A percentile compares a stretch with the other conserved stretches of the same genome.
These are phyloP conservation scores for Artibeus lituratus DNA, from an alignment of 2,797 vertebrate genomes.

Conservation along the genomic window DNA sequence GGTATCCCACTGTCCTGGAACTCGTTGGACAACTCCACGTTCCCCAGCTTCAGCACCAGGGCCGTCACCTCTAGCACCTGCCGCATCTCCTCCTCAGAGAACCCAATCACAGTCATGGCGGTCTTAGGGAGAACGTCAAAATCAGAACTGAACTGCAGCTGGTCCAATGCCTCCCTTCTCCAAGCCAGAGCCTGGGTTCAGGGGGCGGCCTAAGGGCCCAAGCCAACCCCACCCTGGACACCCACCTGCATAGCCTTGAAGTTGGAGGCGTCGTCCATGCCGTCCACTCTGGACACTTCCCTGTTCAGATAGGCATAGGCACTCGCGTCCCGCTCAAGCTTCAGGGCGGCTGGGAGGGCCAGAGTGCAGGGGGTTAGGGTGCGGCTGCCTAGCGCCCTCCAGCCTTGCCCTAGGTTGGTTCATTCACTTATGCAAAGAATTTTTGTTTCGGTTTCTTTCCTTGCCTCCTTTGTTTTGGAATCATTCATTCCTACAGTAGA, in stretches of 20 bases:
- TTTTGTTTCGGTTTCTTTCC: background rate
- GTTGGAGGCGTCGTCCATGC: constrained; percentile 78
- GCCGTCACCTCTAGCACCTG: constrained; percentile 82
- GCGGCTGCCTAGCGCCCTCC: background rate
- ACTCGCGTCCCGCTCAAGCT: constrained; percentile 70
- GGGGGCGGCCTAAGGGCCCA: background rate
- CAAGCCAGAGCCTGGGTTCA: background rate
- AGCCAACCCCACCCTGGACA: background rate
- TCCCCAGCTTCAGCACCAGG: constrained; percentile 85
- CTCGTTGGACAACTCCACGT: constrained; percentile 76
- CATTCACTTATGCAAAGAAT: background rate
- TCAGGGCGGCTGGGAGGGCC: constrained; percentile 78
- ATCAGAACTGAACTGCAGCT: background rate
- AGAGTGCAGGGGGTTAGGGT: background rate
- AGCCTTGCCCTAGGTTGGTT: background rate
- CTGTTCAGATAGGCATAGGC: constrained; percentile 79
- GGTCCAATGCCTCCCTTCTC: background rate
- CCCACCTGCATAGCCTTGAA: constrained; percentile 82
- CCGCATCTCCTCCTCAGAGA: constrained; percentile 75
- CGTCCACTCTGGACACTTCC: constrained; percentile 56
- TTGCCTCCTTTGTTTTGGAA: background rate
- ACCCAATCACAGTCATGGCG: constrained; percentile 85
- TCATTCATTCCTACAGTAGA: background rate
- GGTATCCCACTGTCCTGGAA: constrained; percentile 81
- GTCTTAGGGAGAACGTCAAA: constrained; percentile 61